Evolutionary conservation across 2,888 invertebrate genomes (phyloP), one percentile per base, ranked within the genome.

Genomic region (Lamproptera curius): DNA sequence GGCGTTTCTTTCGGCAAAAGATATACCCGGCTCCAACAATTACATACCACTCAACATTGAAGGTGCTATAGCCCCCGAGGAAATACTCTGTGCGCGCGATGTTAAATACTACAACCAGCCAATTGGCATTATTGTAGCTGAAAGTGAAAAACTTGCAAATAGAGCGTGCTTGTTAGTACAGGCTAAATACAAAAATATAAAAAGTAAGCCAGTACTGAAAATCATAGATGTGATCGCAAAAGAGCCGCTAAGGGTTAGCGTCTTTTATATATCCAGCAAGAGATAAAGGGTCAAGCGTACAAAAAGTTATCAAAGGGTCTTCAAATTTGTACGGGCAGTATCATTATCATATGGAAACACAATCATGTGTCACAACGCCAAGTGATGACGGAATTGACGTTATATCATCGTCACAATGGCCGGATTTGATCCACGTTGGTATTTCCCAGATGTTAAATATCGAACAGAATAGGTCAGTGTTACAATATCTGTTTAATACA

Each of bases 291-390:
- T 11, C 55, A 0, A 67, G 90, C 53, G 70, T 88, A 1, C 76
- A 80, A 23, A 84, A 80, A 48, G 77, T 89, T 0, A 72, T 92
- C 5, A 90, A 89, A 50, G 94, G 93, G 0, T 75, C 63, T 17
- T 85, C 89, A 34, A 73, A 85, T 37, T 75, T 88, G 41, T 90
- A 84, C 2, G 65, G 78, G 13, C 94, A 95, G 63, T 93, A 92
- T 61, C 93, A 92, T 65, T 93, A 89, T 55, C 88, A 90, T 1
- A 92, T 94, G 92, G 94, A 94, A 70, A 89, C 90, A 0, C 89
- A 91, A 35, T 76, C 84, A 4, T 88, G 90, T 52, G 74, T 91
- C 0, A 89, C 90, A 9, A 70, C 89, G 26, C 94, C 94, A 0
- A 80, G 78, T 17, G 94, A 94, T 58, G 92, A 93, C 60, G 92